A percentile compares a stretch with the other conserved stretches of the same genome.
These are phyloP conservation scores for Chrysomallon squamiferum DNA, from an alignment of 1,140 invertebrate species.

Conservation along the genomic window DNA sequence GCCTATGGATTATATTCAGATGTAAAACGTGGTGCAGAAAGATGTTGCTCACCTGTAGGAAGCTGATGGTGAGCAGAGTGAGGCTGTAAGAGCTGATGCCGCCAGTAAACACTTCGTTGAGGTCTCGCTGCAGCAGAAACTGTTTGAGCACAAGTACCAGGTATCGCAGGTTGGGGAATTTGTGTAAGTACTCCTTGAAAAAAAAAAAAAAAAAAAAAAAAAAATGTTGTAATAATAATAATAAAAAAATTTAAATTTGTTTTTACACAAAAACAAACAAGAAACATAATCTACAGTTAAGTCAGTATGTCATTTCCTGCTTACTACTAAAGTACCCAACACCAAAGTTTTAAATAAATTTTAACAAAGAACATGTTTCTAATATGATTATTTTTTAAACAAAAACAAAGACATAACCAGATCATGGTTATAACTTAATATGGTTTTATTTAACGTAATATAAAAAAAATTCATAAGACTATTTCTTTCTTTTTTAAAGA, in stretches of 20 bases:
- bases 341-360: too few species aligned
- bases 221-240: neutral
- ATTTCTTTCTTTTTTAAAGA: too few species aligned
- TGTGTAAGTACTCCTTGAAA: slow-evolving; percentile 62
- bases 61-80: slow-evolving; percentile 98
- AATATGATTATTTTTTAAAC: too few species aligned
- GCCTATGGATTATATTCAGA: too few species aligned
- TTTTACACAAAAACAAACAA: neutral
- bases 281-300: neutral
- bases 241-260: neutral
- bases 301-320: too few species aligned
- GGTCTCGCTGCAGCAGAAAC: slow-evolving; percentile 93
- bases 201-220: slow-evolving; percentile 52
- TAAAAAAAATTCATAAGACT: too few species aligned
- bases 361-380: too few species aligned
- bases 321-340: too few species aligned
- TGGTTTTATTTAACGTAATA: too few species aligned
- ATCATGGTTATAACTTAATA: too few species aligned
- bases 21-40: too few species aligned
- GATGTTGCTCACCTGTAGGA: slow-evolving; percentile 88
- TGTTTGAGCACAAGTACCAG: slow-evolving; percentile 97
- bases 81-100: slow-evolving; percentile 98
- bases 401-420: too few species aligned
- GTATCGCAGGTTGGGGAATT: slow-evolving; percentile 87
- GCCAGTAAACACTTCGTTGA: slow-evolving; percentile 99